These are phyloP conservation scores for Limosa lapponica DNA, from an alignment of 2,797 vertebrate species.

Conservation along the genomic window DNA sequence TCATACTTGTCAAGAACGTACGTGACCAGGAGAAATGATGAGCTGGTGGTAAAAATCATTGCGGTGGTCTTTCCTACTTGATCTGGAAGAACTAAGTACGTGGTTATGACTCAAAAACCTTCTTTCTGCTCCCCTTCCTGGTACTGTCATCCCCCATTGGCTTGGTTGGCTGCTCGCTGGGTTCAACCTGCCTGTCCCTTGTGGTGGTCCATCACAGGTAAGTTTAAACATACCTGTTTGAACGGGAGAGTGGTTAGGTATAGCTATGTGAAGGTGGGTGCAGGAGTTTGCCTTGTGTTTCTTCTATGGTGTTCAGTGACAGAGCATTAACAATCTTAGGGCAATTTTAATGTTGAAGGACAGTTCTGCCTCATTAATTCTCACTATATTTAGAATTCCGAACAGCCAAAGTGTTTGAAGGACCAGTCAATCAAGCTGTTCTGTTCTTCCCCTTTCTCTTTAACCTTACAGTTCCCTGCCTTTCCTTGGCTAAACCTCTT, in stretches of 20 bases:
- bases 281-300: neutral
- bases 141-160: neutral
- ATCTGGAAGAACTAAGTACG: fast-evolving
- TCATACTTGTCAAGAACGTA: neutral
- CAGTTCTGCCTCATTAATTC: neutral
- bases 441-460: neutral
- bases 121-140: neutral
- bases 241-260: neutral
- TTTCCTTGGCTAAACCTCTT: neutral
- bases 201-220: neutral
- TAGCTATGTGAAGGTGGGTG: neutral
- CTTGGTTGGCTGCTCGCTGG: neutral
- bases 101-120: neutral
- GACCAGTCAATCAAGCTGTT: neutral
- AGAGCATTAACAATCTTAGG: neutral
- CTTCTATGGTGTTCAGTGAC: neutral
- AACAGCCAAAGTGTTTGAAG: neutral
- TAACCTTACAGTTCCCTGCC: neutral
- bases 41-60: neutral
- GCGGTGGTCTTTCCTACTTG: neutral
- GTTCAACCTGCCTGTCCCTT: neutral
- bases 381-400: neutral
- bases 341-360: neutral
- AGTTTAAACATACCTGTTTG: neutral
- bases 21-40: neutral